A percentile compares a stretch with the other conserved stretches of the same genome.
These are phyloP conservation scores for Phaethornis superciliosus DNA, from an alignment of 2,113 vertebrate species.

Conservation along the genomic window DNA sequence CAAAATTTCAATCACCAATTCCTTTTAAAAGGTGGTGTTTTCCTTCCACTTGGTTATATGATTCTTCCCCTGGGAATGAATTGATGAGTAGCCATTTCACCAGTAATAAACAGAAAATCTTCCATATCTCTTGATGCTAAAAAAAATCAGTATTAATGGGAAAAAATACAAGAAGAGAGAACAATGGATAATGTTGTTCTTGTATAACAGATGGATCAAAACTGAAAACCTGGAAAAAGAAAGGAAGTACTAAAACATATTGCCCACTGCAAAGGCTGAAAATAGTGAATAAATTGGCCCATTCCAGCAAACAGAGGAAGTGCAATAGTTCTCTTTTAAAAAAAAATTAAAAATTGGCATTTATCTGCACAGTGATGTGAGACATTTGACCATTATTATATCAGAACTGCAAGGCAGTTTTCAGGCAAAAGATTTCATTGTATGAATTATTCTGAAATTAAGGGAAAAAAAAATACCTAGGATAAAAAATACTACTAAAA, in stretches of 20 bases:
- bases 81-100: slow-evolving; percentile 40
- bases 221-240: slow-evolving; percentile 2
- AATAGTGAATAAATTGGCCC: not conserved
- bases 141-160: not conserved
- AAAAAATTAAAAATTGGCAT: not conserved
- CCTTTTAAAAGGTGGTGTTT: not conserved
- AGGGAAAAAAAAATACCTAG: not conserved
- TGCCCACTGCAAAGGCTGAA: slow-evolving; percentile 6
- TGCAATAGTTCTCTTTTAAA: not conserved
- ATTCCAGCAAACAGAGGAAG: not conserved
- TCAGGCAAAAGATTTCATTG: not conserved
- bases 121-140: slow-evolving; percentile 18
- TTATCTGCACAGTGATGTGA: not conserved
- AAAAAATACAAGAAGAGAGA: not conserved
- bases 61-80: slow-evolving; percentile 29
- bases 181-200: slow-evolving; percentile 5
- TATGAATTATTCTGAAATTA: not conserved
- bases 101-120: slow-evolving; percentile 45
- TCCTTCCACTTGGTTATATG: slow-evolving; percentile 22
- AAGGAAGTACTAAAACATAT: not conserved
- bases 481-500: not conserved
- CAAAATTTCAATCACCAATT: slow-evolving; percentile 45
- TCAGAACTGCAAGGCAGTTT: not conserved
- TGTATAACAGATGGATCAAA: not conserved
- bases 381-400: not conserved